Evolutionary conservation across 2,113 vertebrate species (phyloP).

Genomic region (Tychaedon coryphoeus): DNA sequence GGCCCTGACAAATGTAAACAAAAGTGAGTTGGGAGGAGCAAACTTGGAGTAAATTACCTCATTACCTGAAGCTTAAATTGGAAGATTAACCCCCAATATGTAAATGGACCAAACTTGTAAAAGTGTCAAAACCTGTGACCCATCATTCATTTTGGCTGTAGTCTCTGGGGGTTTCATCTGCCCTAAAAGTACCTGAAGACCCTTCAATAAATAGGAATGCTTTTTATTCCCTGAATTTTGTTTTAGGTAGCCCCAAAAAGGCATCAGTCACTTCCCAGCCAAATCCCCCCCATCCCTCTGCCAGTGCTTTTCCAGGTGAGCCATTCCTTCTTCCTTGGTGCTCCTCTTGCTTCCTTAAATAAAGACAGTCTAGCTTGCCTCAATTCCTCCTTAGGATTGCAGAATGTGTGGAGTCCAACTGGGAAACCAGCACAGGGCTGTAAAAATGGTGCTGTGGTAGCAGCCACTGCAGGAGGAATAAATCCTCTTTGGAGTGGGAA

Average conservation of each 20-base stretch:
- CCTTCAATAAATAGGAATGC: neutral
- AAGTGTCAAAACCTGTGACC: fast-evolving
- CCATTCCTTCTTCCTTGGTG: fast-evolving
- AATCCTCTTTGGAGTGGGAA: neutral
- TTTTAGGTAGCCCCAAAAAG: neutral
- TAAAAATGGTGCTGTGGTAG: neutral
- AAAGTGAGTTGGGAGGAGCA: neutral
- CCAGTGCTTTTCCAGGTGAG: neutral
- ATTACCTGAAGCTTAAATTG: neutral
- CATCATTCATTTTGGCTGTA: fast-evolving
- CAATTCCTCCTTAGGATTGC: neutral
- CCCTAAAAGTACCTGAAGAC: neutral
- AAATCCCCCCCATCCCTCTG: neutral
- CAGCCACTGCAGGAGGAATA: neutral
- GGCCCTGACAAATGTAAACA: fast-evolving
- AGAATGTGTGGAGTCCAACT: neutral
- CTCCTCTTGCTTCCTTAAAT: neutral
- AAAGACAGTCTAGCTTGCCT: neutral
- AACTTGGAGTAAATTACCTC: neutral
- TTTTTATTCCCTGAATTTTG: neutral
- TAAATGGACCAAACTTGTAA: neutral
- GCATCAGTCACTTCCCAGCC: neutral
- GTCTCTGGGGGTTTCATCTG: too few relatives aligned
- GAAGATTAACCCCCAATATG: neutral
- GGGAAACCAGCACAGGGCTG: neutral